phyloP scores from a whole-genome alignment of 2,797 vertebrate species.

The Cryptoprocta ferox region DNA sequence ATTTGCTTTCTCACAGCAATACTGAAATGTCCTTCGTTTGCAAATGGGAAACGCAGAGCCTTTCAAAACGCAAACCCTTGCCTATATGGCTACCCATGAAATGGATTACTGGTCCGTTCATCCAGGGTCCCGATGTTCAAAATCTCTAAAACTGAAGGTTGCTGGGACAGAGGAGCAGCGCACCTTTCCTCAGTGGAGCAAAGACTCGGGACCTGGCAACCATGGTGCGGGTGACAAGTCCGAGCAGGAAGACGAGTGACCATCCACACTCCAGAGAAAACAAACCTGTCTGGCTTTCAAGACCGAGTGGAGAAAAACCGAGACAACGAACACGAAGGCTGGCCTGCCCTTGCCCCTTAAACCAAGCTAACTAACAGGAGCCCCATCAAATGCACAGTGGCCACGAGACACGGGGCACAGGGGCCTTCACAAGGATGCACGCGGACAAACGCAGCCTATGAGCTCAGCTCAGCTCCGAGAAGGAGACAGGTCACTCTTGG shows the following conservation, averaged over 20 bases:
- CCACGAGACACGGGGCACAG: neutral
- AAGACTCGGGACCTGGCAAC: neutral
- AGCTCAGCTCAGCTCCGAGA: neutral
- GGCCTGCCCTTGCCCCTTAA: too few relatives aligned
- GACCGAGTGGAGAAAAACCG: neutral
- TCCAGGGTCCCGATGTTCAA: neutral
- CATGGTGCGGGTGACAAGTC: neutral
- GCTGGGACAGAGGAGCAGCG: neutral
- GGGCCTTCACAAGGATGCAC: neutral
- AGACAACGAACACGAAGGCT: neutral
- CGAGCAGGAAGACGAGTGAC: neutral
- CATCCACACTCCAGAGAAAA: neutral
- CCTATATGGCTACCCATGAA: neutral
- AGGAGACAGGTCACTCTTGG: neutral
- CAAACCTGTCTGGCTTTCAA: neutral
- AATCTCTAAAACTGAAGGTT: conserved; percentile 1
- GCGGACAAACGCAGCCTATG: neutral
- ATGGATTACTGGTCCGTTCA: neutral
- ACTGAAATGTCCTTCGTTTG: neutral
- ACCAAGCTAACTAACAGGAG: neutral
- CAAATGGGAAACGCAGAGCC: neutral
- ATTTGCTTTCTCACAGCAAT: neutral
- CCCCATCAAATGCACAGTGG: neutral
- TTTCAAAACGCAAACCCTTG: neutral
- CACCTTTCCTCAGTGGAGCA: neutral